Conservation (phyloP, 2,113 vertebrate species). For the Nibea coibor region DNA sequence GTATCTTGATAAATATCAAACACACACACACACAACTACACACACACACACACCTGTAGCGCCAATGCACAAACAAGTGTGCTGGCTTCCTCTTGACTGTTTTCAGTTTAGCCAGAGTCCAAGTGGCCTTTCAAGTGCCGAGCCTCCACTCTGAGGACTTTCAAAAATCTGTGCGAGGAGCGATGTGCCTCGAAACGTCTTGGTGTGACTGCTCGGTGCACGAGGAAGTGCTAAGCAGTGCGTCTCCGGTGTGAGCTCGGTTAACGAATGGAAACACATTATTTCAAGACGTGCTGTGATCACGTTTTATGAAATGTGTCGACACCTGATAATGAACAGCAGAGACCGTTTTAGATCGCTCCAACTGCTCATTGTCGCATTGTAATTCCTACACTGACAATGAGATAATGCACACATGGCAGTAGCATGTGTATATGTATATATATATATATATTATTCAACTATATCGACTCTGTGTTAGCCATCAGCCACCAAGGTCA, state of each 20-base stretch:
- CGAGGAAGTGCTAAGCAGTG: neutral
- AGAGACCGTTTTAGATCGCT: neutral
- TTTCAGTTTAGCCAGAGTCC: conserved; percentile 44
- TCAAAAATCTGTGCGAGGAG: conserved; percentile 51
- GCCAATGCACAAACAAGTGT: conserved; percentile 44
- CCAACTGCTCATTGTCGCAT: neutral
- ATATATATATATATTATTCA: neutral
- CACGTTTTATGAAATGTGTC: conserved; percentile 1
- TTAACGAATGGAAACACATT: conserved; percentile 3
- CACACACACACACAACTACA: conserved; percentile 22
- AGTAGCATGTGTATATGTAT: neutral
- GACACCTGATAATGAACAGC: neutral
- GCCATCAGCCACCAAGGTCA: neutral
- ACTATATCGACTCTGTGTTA: neutral
- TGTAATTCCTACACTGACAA: neutral
- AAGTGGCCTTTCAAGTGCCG: conserved; percentile 56
- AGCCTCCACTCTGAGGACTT: conserved; percentile 44
- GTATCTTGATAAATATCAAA: conserved; percentile 59
- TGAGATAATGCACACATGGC: neutral
- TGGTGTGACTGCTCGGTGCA: conserved; percentile 7
- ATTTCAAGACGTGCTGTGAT: conserved; percentile 2
- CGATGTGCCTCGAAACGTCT: conserved; percentile 6
- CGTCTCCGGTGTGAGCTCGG: neutral
- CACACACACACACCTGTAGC: conserved; percentile 24
- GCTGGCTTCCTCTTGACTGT: conserved; percentile 36